phyloP scores from a whole-genome alignment of 1,140 invertebrate species.

The Drosophila arawakana region DNA sequence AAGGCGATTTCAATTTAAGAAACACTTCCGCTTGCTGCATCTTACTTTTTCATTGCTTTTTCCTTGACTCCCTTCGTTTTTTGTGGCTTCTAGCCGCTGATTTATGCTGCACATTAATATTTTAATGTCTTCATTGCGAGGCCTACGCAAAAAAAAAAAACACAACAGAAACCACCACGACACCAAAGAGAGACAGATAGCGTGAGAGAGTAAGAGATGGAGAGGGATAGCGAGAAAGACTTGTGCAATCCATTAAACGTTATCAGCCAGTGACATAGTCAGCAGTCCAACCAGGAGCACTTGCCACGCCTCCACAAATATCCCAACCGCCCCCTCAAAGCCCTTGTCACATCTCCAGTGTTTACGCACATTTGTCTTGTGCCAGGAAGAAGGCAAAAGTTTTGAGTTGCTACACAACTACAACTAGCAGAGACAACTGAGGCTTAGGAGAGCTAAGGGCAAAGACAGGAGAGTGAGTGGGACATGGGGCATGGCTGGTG shows the following conservation, averaged over 20 bases:
- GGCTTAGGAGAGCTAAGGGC: background rate
- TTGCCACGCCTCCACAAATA: background rate
- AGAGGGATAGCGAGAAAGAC: background rate
- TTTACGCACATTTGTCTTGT: slow-evolving; percentile 75
- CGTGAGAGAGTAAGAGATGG: too few species aligned
- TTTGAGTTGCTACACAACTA: slow-evolving; percentile 51
- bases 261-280: slow-evolving; percentile 76
- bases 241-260: slow-evolving; percentile 77
- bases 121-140: slow-evolving; percentile 81
- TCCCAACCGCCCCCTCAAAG: background rate
- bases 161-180: slow-evolving; percentile 48
- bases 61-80: background rate
- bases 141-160: slow-evolving; percentile 49
- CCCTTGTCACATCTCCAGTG: slow-evolving; percentile 4
- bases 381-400: slow-evolving; percentile 52
- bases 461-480: background rate
- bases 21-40: slow-evolving; percentile 11
- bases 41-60: background rate
- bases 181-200: slow-evolving; percentile 1
- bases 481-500: too few species aligned
- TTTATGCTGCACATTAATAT: slow-evolving; percentile 82
- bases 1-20: slow-evolving; percentile 1
- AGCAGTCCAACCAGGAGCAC: slow-evolving; percentile 40
- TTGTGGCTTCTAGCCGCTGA: slow-evolving; percentile 42
- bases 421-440: slow-evolving; percentile 32